Conservation (phyloP, 2,888 invertebrate species). For the Cheilosia vulpina region DNA sequence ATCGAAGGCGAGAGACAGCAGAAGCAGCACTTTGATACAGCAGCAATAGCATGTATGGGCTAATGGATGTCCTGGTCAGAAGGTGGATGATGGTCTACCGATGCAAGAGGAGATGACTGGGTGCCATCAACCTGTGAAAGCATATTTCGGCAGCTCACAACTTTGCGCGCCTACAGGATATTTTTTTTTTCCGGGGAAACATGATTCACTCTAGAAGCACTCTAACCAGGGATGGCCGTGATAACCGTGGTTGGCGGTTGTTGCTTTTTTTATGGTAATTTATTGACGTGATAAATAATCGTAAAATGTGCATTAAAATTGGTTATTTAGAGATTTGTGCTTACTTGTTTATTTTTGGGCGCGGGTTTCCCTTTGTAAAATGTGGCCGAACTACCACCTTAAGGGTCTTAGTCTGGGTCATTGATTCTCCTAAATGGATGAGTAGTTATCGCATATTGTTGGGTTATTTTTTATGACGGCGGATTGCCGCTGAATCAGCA, state of each 20-base stretch:
- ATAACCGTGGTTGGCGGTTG: conserved; percentile 23
- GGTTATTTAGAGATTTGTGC: conserved; percentile 56
- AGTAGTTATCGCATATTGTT: conserved; percentile 3
- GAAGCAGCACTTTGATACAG: conserved; percentile 11
- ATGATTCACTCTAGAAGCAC: conserved; percentile 62
- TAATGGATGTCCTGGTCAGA: conserved; percentile 65
- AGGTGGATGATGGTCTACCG: conserved; percentile 22
- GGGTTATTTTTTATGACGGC: neutral
- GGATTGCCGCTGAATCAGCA: neutral
- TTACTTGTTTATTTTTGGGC: conserved; percentile 43
- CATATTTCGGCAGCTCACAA: conserved; percentile 26
- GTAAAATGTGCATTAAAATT: conserved; percentile 81
- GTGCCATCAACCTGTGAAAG: conserved; percentile 15
- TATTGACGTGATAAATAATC: conserved; percentile 81
- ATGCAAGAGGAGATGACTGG: conserved; percentile 19
- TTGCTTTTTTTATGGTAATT: conserved; percentile 79
- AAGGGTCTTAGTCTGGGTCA: neutral
- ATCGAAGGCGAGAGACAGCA: conserved; percentile 55
- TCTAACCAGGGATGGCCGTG: conserved; percentile 27
- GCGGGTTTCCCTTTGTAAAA: neutral
- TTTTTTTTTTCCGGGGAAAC: conserved; percentile 18
- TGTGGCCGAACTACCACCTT: conserved; percentile 20
- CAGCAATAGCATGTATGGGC: conserved; percentile 62
- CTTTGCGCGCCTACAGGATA: conserved; percentile 1
- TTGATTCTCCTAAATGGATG: neutral